phyloP scores from a whole-genome alignment of 2,113 vertebrate species.

The Microtus montanus region DNA sequence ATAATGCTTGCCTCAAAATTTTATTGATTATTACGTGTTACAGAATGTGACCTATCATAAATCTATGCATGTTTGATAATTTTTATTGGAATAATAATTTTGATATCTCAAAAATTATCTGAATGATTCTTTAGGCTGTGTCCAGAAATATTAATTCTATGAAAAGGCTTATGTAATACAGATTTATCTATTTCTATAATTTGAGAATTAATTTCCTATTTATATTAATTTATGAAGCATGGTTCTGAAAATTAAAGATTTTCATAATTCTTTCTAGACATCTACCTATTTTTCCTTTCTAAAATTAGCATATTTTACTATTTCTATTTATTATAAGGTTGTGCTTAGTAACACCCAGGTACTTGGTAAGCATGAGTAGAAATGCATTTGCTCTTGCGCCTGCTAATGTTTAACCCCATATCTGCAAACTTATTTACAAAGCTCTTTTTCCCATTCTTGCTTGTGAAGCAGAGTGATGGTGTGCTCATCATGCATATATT shows the following conservation, averaged over 20 bases:
- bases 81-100: constrained; percentile 45
- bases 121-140: not conserved
- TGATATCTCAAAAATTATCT: not conserved
- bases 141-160: constrained; percentile 12
- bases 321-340: constrained; percentile 35
- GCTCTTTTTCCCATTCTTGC: constrained; percentile 2
- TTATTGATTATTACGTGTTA: not conserved
- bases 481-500: constrained; percentile 81
- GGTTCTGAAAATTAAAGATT: constrained; percentile 52
- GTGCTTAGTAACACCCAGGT: not conserved
- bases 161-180: not conserved
- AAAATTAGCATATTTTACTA: constrained; percentile 28
- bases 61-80: not conserved
- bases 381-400: constrained; percentile 62
- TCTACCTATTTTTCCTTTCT: not conserved
- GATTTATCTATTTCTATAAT: not conserved
- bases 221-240: not conserved
- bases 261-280: constrained; percentile 6
- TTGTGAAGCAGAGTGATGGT: constrained; percentile 67
- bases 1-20: not conserved
- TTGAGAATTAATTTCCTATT: not conserved
- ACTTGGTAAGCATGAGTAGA: constrained; percentile 30
- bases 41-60: not conserved
- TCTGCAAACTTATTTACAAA: constrained; percentile 65
- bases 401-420: constrained; percentile 67